Conservation (phyloP, 2,888 invertebrate genomes). For the Neria commutata region DNA sequence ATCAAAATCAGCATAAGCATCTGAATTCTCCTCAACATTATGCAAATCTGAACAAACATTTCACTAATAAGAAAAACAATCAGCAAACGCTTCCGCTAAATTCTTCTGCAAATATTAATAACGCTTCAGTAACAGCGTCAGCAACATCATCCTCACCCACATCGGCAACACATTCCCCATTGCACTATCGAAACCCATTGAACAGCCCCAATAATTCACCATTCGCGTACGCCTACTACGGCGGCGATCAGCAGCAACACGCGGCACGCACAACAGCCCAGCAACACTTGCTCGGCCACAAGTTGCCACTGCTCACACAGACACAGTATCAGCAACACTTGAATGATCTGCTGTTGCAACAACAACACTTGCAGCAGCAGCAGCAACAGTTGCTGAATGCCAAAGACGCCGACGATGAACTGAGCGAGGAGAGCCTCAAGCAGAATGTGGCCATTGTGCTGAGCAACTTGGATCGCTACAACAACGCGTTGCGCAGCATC, state of each 20-base stretch:
- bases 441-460: conserved; percentile 62
- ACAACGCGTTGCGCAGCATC: conserved; percentile 60
- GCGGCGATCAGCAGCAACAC: conserved; percentile 25
- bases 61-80: conserved; percentile 42
- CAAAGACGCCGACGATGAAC: conserved; percentile 46
- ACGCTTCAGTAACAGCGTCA: conserved; percentile 34
- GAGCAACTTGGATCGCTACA: conserved; percentile 61
- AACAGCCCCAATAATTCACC: conserved; percentile 59
- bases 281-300: conserved; percentile 39
- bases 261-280: conserved; percentile 23
- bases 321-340: conserved; percentile 54
- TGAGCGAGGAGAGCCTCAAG: conserved; percentile 62
- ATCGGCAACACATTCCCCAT: conserved; percentile 49
- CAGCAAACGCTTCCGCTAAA: conserved; percentile 41
- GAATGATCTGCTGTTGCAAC: conserved; percentile 54
- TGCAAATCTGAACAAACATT: conserved; percentile 34
- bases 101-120: conserved; percentile 36
- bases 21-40: conserved; percentile 30
- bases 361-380: conserved; percentile 51
- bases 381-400: conserved; percentile 44
- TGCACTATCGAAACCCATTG: conserved; percentile 56
- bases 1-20: conserved; percentile 46
- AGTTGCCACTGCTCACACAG: conserved; percentile 39
- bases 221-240: conserved; percentile 43
- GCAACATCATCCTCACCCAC: conserved; percentile 37